Evolutionary conservation across 2,888 invertebrate species (phyloP).

Genomic region (Zele albiditarsus): DNA sequence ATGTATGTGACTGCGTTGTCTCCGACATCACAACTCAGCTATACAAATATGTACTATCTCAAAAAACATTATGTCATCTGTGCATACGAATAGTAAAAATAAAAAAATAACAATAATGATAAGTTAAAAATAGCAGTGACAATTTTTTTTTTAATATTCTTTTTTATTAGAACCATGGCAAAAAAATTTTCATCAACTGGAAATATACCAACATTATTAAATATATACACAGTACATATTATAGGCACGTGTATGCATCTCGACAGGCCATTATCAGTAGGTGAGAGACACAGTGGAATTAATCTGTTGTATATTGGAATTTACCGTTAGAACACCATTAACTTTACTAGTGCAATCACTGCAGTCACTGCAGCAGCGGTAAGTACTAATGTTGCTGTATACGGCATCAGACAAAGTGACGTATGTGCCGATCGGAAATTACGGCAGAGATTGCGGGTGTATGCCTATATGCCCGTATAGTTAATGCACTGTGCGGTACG

Average conservation of each 20-base stretch:
- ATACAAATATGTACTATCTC: constrained; percentile 50
- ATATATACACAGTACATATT: background rate
- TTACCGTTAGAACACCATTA: constrained; percentile 1
- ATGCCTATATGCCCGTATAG: constrained; percentile 29
- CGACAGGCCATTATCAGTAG: background rate
- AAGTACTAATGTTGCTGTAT: background rate
- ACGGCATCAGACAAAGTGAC: background rate
- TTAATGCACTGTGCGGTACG: constrained; percentile 46
- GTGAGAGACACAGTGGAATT: background rate
- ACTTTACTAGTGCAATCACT: background rate
- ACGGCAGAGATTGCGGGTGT: constrained; percentile 50
- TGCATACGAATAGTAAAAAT: background rate
- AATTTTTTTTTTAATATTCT: background rate
- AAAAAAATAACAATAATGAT: background rate
- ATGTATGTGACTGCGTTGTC: constrained; percentile 45
- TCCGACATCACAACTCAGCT: constrained; percentile 33
- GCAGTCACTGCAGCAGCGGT: constrained; percentile 35
- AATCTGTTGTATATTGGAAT: constrained; percentile 6
- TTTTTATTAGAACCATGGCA: background rate
- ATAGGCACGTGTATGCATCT: background rate
- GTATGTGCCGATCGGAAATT: constrained; percentile 49
- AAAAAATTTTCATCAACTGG: no score
- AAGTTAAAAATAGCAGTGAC: background rate
- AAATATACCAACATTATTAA: background rate
- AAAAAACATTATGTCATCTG: constrained; percentile 43